Percentiles rank a stretch among this genome's conserved stretches.
These are phyloP conservation scores for Scaeva pyrastri DNA, from an alignment of 2,888 invertebrate species.

Conservation along the genomic window DNA sequence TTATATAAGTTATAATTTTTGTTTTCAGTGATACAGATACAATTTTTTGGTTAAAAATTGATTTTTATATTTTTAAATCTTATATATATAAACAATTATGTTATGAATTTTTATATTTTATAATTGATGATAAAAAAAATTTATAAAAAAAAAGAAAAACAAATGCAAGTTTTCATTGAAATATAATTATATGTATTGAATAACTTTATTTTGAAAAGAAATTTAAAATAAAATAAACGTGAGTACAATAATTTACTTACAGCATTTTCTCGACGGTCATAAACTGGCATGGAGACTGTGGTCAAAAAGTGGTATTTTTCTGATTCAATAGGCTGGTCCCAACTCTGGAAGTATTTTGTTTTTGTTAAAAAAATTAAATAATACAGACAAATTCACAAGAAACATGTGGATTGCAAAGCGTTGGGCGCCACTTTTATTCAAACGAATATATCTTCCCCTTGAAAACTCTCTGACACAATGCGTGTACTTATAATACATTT, in stretches of 20 bases:
- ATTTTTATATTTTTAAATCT: slow-evolving; percentile 9
- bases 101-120: neutral
- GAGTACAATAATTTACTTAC: slow-evolving; percentile 85
- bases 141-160: slow-evolving; percentile 38
- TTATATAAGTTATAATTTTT: slow-evolving; percentile 76
- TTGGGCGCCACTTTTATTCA: neutral
- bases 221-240: neutral
- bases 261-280: slow-evolving; percentile 93
- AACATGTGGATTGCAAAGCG: neutral
- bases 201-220: neutral
- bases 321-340: slow-evolving; percentile 84
- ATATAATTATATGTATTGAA: slow-evolving; percentile 2
- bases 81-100: slow-evolving; percentile 1
- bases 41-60: slow-evolving; percentile 41
- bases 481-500: neutral
- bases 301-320: slow-evolving; percentile 92
- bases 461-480: too few relatives aligned
- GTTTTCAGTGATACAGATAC: slow-evolving; percentile 67
- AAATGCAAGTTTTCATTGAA: slow-evolving; percentile 24
- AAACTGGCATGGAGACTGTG: slow-evolving; percentile 96
- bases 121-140: slow-evolving; percentile 22
- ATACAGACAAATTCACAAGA: neutral
- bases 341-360: slow-evolving; percentile 78
- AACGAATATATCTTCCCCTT: too few relatives aligned
- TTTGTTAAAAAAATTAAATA: neutral